Percentiles rank a stretch among this genome's conserved stretches.
phyloP scores from a whole-genome alignment of 2,888 invertebrate species.

The Hirtodrosophila histrioides region DNA sequence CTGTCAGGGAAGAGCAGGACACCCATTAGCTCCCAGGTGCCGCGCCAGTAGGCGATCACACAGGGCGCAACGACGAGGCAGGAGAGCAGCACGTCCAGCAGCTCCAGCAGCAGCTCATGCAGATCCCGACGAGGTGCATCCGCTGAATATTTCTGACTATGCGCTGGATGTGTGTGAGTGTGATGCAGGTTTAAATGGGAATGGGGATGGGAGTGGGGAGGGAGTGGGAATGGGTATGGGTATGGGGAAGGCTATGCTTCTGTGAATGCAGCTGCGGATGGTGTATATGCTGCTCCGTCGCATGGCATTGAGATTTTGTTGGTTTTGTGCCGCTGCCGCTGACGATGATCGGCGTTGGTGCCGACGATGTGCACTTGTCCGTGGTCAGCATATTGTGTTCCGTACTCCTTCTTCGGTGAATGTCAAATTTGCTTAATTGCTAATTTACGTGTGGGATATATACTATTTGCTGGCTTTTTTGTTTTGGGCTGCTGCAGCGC shows the following conservation, averaged over 20 bases:
- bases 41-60: constrained; percentile 94
- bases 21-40: constrained; percentile 92
- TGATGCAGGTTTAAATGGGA: constrained; percentile 35
- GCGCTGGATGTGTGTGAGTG: constrained; percentile 34
- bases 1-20: constrained; percentile 88
- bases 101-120: constrained; percentile 86
- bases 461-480: constrained; percentile 18
- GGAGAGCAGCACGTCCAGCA: constrained; percentile 90
- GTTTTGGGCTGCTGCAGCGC: not conserved
- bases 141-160: constrained; percentile 46
- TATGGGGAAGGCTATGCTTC: constrained; percentile 19
- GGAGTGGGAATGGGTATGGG: constrained; percentile 6
- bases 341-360: constrained; percentile 57
- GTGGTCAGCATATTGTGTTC: constrained; percentile 51
- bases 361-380: constrained; percentile 55
- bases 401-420: constrained; percentile 2
- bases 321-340: constrained; percentile 29
- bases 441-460: constrained; percentile 37
- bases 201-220: constrained; percentile 19
- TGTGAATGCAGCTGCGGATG: constrained; percentile 27
- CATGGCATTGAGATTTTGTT: constrained; percentile 55
- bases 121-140: constrained; percentile 64
- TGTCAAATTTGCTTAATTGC: constrained; percentile 10
- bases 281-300: constrained; percentile 31
- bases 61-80: constrained; percentile 90